phyloP scores from a whole-genome alignment of 2,888 invertebrate species.

The Leptarthrus brevirostris region DNA sequence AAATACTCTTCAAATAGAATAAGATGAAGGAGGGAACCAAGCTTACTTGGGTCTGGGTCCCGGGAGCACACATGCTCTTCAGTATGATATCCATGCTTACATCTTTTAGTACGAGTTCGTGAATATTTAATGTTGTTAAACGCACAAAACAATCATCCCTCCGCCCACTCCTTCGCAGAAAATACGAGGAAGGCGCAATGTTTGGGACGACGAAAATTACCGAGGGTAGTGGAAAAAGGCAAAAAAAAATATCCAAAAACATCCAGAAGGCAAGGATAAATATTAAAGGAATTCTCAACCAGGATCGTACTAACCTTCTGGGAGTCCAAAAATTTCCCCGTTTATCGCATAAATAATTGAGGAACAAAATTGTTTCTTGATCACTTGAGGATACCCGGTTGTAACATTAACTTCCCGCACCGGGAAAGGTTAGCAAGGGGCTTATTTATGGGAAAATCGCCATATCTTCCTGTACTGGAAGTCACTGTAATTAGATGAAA shows the following conservation, averaged over 20 bases:
- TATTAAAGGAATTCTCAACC: constrained; percentile 40
- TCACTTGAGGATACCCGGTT: constrained; percentile 55
- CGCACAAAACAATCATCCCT: constrained; percentile 54
- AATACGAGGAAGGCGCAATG: neutral
- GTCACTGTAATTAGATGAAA: constrained; percentile 42
- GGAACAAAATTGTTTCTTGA: constrained; percentile 55
- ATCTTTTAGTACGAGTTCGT: constrained; percentile 46
- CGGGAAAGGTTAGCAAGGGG: constrained; percentile 37
- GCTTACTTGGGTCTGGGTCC: constrained; percentile 2
- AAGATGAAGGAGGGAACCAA: neutral
- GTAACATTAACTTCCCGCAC: constrained; percentile 43
- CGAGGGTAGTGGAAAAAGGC: constrained; percentile 5
- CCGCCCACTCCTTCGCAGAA: constrained; percentile 8
- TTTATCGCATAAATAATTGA: constrained; percentile 55
- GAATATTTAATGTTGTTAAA: constrained; percentile 56
- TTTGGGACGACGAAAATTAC: constrained; percentile 11
- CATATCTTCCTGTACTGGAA: neutral
- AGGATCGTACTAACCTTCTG: constrained; percentile 15
- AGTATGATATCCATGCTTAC: constrained; percentile 43
- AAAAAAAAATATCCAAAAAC: constrained; percentile 29
- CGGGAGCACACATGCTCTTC: constrained; percentile 32
- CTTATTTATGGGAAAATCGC: constrained; percentile 37
- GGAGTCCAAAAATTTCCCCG: constrained; percentile 41
- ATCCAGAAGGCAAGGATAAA: constrained; percentile 38
- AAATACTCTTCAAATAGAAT: constrained; percentile 36